phyloP scores from a whole-genome alignment of 2,797 vertebrate species.

The Sebastes reedi region DNA sequence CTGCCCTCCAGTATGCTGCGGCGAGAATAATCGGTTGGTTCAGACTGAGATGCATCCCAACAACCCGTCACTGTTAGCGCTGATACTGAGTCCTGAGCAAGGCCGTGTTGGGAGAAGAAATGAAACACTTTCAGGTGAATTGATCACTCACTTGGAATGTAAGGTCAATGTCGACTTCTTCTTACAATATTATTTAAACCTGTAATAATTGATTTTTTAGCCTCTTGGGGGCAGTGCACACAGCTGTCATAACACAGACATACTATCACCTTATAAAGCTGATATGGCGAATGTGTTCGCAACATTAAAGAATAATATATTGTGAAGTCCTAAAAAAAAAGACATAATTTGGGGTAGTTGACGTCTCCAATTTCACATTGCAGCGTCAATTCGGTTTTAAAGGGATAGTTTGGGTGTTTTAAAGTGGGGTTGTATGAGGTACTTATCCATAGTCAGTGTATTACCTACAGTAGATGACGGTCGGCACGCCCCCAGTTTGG shows the following conservation, averaged over 20 bases:
- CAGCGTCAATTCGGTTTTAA: too few species aligned
- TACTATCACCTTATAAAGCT: not conserved
- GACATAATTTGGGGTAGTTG: too few species aligned
- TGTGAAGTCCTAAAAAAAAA: too few species aligned
- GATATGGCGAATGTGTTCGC: not conserved
- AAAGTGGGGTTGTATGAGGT: too few species aligned
- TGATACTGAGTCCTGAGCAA: constrained; percentile 3
- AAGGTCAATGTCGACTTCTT: not conserved
- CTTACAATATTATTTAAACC: not conserved
- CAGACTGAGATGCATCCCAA: constrained; percentile 34
- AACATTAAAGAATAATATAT: not conserved
- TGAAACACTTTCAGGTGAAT: not conserved
- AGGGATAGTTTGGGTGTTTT: too few species aligned
- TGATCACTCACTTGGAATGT: not conserved
- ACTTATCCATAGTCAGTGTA: too few species aligned
- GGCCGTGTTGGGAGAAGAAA: not conserved
- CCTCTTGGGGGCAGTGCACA: not conserved
- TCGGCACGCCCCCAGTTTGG: too few species aligned
- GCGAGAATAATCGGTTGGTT: constrained; percentile 50
- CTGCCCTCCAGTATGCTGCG: constrained; percentile 59
- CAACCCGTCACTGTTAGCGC: constrained; percentile 11
- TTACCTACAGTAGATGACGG: too few species aligned
- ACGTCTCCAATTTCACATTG: too few species aligned
- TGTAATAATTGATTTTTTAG: not conserved
- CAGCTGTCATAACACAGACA: not conserved